Conservation (phyloP, 1,140 invertebrate species). For the Trachelipus rathkii region DNA sequence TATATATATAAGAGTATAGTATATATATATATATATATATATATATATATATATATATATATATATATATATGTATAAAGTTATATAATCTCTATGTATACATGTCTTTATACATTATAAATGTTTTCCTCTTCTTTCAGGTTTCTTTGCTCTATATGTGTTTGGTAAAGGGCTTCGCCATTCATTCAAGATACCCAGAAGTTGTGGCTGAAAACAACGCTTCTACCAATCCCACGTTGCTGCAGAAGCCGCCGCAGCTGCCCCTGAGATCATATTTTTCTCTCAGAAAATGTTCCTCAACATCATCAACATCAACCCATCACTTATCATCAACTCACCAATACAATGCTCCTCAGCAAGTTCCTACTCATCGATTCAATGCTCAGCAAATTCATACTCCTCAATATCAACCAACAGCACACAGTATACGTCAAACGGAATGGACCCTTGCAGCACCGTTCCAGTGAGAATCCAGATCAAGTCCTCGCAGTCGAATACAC, state of each 20-base stretch:
- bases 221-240: slow-evolving; percentile 18
- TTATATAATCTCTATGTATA: too few species aligned
- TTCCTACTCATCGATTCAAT: neutral
- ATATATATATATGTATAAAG: too few species aligned
- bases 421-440: slow-evolving; percentile 25
- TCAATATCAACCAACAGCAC: neutral
- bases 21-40: neutral
- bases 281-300: neutral
- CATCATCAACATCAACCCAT: neutral
- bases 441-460: slow-evolving; percentile 34
- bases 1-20: neutral
- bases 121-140: neutral
- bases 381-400: neutral
- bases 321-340: slow-evolving; percentile 12
- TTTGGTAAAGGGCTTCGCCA: neutral
- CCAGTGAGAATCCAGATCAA: slow-evolving; percentile 30
- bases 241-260: slow-evolving; percentile 22
- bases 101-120: too few species aligned
- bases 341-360: too few species aligned
- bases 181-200: slow-evolving; percentile 28
- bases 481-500: slow-evolving; percentile 25
- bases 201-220: slow-evolving; percentile 20
- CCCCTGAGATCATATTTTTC: neutral
- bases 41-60: neutral
- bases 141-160: slow-evolving; percentile 25